Percentiles rank a stretch among this genome's conserved stretches.
Conservation (phyloP, 1,140 invertebrate species). For the Saccostrea cuccullata region DNA sequence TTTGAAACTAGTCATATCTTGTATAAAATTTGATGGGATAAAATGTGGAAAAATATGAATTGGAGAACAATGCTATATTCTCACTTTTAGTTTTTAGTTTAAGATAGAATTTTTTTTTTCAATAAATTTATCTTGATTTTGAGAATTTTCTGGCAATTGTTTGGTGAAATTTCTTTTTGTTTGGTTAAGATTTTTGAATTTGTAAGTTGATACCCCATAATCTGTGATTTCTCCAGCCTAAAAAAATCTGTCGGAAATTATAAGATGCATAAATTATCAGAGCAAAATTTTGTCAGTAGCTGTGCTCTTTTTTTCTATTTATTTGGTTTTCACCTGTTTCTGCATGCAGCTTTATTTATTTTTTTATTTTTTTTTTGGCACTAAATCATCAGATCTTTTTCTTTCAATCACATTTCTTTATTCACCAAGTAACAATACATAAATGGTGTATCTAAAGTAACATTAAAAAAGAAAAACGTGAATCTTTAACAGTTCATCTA, state of each 20-base stretch:
- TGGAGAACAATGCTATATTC: not conserved
- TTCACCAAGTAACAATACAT: no score
- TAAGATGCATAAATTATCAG: not conserved
- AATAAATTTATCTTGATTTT: not conserved
- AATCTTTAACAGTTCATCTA: not conserved
- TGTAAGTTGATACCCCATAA: not conserved
- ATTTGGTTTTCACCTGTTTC: not conserved
- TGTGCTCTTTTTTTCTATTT: constrained; percentile 8
- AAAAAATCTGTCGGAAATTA: not conserved
- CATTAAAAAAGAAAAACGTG: no score
- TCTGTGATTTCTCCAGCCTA: constrained; percentile 31
- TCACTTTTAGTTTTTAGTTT: not conserved
- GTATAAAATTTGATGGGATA: not conserved
- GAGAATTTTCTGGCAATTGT: not conserved
- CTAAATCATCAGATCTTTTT: not conserved
- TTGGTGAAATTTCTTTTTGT: not conserved
- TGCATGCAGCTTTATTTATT: not conserved
- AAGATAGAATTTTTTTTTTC: not conserved
- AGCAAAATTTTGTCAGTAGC: constrained; percentile 31
- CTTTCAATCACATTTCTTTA: no score
- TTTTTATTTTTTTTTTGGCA: not conserved
- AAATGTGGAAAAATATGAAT: not conserved
- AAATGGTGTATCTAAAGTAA: no score
- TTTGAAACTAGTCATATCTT: not conserved
- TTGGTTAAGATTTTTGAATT: not conserved